Percentiles rank a stretch among this genome's conserved stretches.
phyloP scores from a whole-genome alignment of 2,797 vertebrate species.

The Martes flavigula region DNA sequence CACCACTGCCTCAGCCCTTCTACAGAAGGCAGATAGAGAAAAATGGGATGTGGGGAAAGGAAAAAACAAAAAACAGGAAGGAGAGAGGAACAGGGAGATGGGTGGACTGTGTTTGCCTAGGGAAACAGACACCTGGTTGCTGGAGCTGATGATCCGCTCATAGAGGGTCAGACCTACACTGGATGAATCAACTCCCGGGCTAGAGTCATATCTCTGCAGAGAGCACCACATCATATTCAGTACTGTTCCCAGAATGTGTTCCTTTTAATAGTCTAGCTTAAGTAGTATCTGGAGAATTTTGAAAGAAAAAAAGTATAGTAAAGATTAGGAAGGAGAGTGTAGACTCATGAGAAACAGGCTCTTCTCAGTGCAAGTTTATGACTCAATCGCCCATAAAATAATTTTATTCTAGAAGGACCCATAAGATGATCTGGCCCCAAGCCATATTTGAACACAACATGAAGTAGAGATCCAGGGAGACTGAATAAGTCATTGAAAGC shows the following conservation, averaged over 20 bases:
- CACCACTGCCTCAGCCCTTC: background rate
- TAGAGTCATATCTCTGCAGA: background rate
- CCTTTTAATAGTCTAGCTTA: background rate
- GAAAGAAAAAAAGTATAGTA: background rate
- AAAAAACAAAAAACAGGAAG: background rate
- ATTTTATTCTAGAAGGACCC: background rate
- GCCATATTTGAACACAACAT: background rate
- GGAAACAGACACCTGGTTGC: background rate
- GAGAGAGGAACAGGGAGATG: background rate
- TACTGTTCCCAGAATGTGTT: background rate
- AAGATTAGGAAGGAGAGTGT: background rate
- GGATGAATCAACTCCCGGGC: background rate
- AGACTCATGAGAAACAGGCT: background rate
- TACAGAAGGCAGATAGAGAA: background rate
- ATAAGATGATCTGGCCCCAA: constrained; percentile 16
- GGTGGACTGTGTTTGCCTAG: background rate
- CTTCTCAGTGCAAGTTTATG: background rate
- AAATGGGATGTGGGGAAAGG: background rate
- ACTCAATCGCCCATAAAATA: background rate
- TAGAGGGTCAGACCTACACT: rapidly evolving
- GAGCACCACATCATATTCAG: background rate
- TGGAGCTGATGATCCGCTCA: background rate
- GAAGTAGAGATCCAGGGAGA: background rate
- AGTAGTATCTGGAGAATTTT: background rate
- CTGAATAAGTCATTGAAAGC: background rate